Percentiles rank a stretch among this genome's conserved stretches.
phyloP scores from a whole-genome alignment of 2,888 invertebrate genomes.

The Pseudococcus longispinus region DNA sequence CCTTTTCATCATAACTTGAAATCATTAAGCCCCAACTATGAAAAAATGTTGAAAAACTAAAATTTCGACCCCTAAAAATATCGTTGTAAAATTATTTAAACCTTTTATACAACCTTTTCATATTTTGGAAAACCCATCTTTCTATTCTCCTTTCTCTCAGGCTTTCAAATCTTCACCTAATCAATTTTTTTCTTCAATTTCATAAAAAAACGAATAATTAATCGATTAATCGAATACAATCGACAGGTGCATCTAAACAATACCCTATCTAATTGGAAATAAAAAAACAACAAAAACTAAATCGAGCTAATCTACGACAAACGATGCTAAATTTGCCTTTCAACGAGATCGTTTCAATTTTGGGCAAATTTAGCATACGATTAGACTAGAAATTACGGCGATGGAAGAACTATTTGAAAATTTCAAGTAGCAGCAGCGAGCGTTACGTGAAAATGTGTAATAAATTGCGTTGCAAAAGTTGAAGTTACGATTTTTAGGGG shows the following conservation, averaged over 20 bases:
- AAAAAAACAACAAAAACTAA: background rate
- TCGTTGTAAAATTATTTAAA: no score
- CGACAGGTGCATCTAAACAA: background rate
- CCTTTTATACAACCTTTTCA: no score
- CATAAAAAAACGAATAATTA: no score
- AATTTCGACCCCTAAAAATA: no score
- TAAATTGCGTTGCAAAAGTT: background rate
- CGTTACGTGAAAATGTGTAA: background rate
- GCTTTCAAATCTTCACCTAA: no score
- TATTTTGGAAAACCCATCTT: no score
- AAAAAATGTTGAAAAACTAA: no score
- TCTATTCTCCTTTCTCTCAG: background rate
- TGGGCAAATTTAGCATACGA: conserved; percentile 11
- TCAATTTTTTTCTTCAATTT: no score
- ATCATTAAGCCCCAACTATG: no score
- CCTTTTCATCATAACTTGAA: no score
- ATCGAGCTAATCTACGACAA: background rate
- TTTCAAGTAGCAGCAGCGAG: background rate
- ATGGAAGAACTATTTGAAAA: conserved; percentile 2
- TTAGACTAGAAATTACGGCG: conserved; percentile 8
- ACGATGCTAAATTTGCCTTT: background rate
- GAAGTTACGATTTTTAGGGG: background rate
- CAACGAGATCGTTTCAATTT: background rate
- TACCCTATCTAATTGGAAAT: background rate
- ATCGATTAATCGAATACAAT: background rate